Conservation (phyloP, 1,140 invertebrate species). For the Aphidius ervi region DNA sequence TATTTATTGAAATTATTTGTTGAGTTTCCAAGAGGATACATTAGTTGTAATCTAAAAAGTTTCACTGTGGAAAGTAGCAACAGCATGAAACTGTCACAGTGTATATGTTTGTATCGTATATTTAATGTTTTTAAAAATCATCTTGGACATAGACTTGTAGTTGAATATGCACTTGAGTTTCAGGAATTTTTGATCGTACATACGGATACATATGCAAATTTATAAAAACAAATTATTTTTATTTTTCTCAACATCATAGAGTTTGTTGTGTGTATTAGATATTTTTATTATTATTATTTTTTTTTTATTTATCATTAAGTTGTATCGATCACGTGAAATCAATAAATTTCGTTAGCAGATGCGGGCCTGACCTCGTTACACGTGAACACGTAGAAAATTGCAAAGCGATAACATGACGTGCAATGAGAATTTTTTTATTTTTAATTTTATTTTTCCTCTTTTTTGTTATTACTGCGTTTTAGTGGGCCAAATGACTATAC, state of each 20-base stretch:
- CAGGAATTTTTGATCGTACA: constrained; percentile 1
- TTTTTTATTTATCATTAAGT: constrained; percentile 1
- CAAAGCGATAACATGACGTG: constrained; percentile 8
- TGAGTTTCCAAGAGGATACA: no score
- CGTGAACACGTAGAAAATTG: constrained; percentile 20
- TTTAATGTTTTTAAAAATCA: no score
- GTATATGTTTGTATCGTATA: no score
- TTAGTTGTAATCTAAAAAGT: no score
- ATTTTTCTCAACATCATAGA: no score
- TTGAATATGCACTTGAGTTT: not conserved
- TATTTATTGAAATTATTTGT: no score
- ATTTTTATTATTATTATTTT: not conserved
- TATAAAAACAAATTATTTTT: no score
- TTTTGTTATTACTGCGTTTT: not conserved
- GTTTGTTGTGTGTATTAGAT: no score
- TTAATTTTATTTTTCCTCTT: not conserved
- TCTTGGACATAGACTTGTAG: not conserved
- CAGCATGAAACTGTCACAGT: no score
- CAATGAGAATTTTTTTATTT: not conserved
- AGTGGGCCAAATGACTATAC: constrained; percentile 10
- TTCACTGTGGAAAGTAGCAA: no score
- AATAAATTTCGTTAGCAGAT: constrained; percentile 4
- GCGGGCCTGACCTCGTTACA: constrained; percentile 24
- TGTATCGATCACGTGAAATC: constrained; percentile 5
- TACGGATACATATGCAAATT: constrained; percentile 10